Conservation (phyloP, 2,113 vertebrate species). For the Setophaga petechia region DNA sequence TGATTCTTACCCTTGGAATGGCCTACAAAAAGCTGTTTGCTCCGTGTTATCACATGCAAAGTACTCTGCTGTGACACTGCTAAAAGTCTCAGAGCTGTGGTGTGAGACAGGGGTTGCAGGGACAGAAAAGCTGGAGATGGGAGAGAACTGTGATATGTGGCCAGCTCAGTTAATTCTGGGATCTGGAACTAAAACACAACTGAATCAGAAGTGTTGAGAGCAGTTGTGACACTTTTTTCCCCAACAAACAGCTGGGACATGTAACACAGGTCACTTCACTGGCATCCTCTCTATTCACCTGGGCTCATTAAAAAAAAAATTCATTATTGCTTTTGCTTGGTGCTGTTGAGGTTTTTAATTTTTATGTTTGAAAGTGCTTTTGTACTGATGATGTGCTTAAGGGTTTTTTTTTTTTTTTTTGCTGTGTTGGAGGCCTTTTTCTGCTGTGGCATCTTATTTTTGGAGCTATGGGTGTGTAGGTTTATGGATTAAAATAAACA, state of each 20-base stretch:
- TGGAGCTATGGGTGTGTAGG: background rate
- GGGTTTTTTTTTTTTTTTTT: background rate
- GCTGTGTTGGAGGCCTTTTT: background rate
- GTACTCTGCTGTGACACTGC: background rate
- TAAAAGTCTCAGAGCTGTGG: background rate
- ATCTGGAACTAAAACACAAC: background rate
- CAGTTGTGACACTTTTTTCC: too few species aligned
- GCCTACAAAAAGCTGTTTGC: background rate
- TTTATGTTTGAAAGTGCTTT: background rate
- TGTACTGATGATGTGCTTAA: background rate
- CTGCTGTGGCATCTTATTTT: background rate
- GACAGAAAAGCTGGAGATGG: background rate
- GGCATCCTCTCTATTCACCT: rapidly evolving
- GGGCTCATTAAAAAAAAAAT: background rate
- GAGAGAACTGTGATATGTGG: rapidly evolving
- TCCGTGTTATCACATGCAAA: background rate
- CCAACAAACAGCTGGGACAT: background rate
- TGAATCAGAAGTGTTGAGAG: background rate
- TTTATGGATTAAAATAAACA: background rate
- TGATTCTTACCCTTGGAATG: background rate
- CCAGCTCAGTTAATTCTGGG: background rate
- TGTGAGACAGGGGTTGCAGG: background rate
- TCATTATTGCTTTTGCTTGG: background rate
- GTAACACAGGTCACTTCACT: background rate
- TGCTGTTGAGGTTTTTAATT: background rate